phyloP scores from a whole-genome alignment of 2,888 invertebrate genomes.

The Aquatica leii region DNA sequence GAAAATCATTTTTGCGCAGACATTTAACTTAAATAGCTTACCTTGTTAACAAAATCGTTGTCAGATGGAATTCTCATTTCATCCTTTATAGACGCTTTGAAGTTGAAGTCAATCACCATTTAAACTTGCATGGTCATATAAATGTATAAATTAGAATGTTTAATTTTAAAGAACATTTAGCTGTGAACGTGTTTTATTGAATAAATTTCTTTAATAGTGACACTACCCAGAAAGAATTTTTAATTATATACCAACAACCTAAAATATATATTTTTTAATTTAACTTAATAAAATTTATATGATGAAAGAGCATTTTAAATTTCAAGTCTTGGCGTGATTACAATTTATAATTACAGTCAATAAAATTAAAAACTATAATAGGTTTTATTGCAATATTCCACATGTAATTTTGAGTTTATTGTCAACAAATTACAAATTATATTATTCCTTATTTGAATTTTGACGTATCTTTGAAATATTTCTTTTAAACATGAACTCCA shows the following conservation, averaged over 20 bases:
- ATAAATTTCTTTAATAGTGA: neutral
- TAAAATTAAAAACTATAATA: slow-evolving; percentile 18
- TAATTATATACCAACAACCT: too few relatives aligned
- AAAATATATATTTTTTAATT: too few relatives aligned
- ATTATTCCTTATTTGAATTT: slow-evolving; percentile 9
- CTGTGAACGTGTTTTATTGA: neutral
- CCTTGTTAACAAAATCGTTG: slow-evolving; percentile 14
- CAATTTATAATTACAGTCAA: neutral
- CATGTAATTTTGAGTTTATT: slow-evolving; percentile 21
- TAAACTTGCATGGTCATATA: slow-evolving; percentile 11
- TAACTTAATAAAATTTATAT: too few relatives aligned
- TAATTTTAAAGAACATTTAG: slow-evolving; percentile 3
- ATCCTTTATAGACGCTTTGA: slow-evolving; percentile 5
- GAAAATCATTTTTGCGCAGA: slow-evolving; percentile 12
- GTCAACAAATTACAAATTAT: slow-evolving; percentile 27
- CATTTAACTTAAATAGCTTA: slow-evolving; percentile 11
- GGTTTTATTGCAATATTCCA: slow-evolving; percentile 17
- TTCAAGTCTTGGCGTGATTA: too few relatives aligned
- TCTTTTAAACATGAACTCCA: slow-evolving; percentile 31
- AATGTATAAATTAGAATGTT: slow-evolving; percentile 8
- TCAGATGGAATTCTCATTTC: slow-evolving; percentile 10
- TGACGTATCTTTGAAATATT: slow-evolving; percentile 30
- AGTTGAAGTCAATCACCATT: slow-evolving; percentile 13
- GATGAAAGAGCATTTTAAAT: too few relatives aligned
- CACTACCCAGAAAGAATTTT: too few relatives aligned